These are phyloP conservation scores for Crotalus tigris DNA, from an alignment of 2,113 vertebrate species.

Conservation along the genomic window DNA sequence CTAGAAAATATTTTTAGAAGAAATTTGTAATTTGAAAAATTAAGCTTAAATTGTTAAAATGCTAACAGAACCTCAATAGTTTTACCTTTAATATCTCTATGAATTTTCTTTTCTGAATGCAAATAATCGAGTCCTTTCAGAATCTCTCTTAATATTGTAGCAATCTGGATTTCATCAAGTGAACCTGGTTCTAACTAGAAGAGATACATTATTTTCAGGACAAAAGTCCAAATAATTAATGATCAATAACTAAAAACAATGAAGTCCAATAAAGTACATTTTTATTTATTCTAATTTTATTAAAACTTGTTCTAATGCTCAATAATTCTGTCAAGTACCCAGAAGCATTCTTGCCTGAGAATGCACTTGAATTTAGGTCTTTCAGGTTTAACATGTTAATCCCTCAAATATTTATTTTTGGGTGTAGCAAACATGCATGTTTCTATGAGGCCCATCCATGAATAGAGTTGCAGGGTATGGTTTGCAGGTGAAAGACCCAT, in stretches of 20 bases:
- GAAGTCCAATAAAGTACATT: background rate
- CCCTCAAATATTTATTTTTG: background rate
- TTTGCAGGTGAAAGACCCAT: background rate
- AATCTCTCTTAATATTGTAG: constrained; percentile 95
- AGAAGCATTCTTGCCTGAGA: background rate
- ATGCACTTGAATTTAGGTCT: background rate
- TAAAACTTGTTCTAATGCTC: background rate
- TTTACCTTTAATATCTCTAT: constrained; percentile 97
- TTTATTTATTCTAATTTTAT: background rate
- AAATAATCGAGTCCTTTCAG: constrained; percentile 96
- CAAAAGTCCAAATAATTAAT: background rate
- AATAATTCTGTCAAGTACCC: background rate
- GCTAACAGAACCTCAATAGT: background rate
- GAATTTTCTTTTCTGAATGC: constrained; percentile 99
- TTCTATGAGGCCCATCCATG: background rate
- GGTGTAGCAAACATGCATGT: background rate
- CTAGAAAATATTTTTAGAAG: constrained; percentile 63
- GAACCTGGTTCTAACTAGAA: constrained; percentile 89
- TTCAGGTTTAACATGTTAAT: background rate
- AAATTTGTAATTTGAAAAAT: background rate
- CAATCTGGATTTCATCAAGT: constrained; percentile 93
- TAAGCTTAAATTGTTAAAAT: background rate
- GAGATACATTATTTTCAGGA: constrained; percentile 10
- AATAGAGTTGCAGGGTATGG: background rate
- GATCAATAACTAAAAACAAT: background rate